Conservation (phyloP, 2,797 vertebrate species). For the Loris lydekkerianus region DNA sequence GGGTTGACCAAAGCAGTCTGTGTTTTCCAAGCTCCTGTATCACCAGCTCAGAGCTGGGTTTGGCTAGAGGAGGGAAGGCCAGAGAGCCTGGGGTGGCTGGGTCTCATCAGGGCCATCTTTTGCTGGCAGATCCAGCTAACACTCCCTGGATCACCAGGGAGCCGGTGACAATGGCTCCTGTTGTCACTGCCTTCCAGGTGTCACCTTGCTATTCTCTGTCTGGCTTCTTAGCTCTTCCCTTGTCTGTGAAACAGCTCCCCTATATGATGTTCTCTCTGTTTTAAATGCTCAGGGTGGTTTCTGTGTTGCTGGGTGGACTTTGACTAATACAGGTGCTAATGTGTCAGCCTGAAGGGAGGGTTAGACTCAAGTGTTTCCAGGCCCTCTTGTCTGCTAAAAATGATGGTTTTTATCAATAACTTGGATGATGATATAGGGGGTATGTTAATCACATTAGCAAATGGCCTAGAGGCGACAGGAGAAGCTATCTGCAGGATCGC, state of each 20-base stretch:
- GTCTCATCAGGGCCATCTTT: background rate
- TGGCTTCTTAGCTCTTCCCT: background rate
- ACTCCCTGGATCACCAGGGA: background rate
- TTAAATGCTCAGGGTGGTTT: background rate
- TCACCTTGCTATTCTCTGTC: background rate
- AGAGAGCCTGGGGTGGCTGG: background rate
- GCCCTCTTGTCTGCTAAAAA: background rate
- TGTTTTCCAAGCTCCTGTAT: background rate
- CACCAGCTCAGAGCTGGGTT: background rate
- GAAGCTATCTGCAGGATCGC: conserved; percentile 34
- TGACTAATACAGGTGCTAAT: background rate
- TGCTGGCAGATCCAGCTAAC: background rate
- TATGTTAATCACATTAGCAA: conserved; percentile 54
- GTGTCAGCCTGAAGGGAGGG: background rate
- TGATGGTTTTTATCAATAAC: conserved; percentile 40
- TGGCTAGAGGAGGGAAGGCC: background rate
- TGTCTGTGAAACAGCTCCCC: background rate
- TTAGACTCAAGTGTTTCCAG: background rate
- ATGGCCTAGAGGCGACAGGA: conserved; percentile 35
- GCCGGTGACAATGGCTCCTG: background rate
- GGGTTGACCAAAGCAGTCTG: background rate
- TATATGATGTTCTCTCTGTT: conserved; percentile 17
- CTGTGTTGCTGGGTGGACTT: background rate
- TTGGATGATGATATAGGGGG: background rate
- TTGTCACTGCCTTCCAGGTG: background rate